Conservation (phyloP, 2,113 vertebrate species). For the Gallinago media region DNA sequence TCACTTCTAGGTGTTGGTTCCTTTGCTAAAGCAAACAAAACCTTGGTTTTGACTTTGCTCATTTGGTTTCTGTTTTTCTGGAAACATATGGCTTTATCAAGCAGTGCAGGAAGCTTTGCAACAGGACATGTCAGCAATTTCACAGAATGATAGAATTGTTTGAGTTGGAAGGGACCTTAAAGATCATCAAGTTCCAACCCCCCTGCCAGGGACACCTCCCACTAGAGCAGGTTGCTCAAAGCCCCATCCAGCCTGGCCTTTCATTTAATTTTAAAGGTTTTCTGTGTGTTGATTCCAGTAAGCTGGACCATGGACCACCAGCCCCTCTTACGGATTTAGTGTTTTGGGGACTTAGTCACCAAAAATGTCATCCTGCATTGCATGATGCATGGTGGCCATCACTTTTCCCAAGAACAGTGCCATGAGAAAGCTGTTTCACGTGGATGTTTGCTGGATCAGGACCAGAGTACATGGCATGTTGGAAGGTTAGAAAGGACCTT, state of each 20-base stretch:
- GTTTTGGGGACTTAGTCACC: neutral
- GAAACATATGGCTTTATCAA: neutral
- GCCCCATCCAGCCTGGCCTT: too few relatives aligned
- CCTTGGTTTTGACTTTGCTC: neutral
- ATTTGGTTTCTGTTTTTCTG: neutral
- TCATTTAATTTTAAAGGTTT: neutral
- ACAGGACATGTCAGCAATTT: neutral
- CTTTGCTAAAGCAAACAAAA: conserved; percentile 25
- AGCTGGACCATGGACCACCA: neutral
- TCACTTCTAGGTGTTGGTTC: neutral
- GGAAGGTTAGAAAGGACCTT: neutral
- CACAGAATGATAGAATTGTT: too few relatives aligned
- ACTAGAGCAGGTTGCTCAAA: too few relatives aligned
- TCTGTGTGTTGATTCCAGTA: neutral
- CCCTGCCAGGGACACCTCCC: too few relatives aligned
- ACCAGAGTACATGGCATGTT: neutral
- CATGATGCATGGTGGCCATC: rapidly evolving
- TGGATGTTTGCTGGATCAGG: neutral
- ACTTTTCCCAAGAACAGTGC: neutral
- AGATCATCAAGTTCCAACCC: too few relatives aligned
- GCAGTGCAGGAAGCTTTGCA: neutral
- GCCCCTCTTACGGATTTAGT: neutral
- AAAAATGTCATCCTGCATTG: rapidly evolving
- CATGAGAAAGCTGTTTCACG: neutral
- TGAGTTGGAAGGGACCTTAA: too few relatives aligned